phyloP scores from a whole-genome alignment of 1,140 invertebrate species.

The Parasteatoda tepidariorum region DNA sequence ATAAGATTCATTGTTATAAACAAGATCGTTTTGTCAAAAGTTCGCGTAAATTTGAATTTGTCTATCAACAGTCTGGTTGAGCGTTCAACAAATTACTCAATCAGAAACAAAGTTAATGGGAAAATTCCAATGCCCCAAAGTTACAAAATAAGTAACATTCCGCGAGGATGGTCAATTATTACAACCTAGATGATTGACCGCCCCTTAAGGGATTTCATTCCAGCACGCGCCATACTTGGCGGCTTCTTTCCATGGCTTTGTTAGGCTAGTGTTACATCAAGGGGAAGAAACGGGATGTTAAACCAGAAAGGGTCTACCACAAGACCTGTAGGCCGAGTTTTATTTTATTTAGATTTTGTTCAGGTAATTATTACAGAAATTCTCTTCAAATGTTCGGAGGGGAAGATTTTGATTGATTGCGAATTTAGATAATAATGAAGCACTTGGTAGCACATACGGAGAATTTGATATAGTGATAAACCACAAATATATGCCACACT shows the following conservation, averaged over 20 bases:
- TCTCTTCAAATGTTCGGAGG: no score
- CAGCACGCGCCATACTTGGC: neutral
- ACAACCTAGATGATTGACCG: neutral
- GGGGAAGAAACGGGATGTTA: neutral
- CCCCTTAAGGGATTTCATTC: constrained; percentile 17
- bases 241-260: neutral
- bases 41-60: no score
- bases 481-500: no score
- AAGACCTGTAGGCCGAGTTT: neutral
- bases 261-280: constrained; percentile 17
- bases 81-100: no score
- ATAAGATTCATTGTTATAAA: no score
- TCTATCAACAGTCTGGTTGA: no score
- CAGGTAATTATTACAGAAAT: neutral
- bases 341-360: neutral
- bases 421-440: no score
- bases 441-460: no score
- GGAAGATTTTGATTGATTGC: no score
- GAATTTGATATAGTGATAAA: no score
- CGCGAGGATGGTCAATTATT: neutral
- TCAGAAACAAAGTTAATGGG: neutral
- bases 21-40: no score
- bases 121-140: neutral
- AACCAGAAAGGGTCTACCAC: neutral
- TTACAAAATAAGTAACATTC: no score